phyloP scores from a whole-genome alignment of 2,888 invertebrate species.

The Lordiphosa fenestrarum region DNA sequence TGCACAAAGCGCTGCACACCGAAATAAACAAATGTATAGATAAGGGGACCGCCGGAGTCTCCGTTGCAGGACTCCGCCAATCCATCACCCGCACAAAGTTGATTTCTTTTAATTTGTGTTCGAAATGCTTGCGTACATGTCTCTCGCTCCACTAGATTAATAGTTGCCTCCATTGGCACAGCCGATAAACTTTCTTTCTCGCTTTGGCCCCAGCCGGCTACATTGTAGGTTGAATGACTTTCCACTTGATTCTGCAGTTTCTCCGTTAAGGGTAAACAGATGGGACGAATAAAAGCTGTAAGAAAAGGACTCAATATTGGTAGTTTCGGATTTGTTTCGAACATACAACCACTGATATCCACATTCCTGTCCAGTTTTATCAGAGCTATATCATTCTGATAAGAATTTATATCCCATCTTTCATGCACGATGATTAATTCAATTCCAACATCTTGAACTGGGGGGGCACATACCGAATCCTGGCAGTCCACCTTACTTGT shows the following conservation, averaged over 20 bases:
- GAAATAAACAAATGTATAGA: no score
- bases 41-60: slow-evolving; percentile 2
- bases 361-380: background rate
- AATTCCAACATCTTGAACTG: background rate
- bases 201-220: slow-evolving; percentile 2
- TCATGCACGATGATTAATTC: background rate
- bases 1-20: slow-evolving; percentile 1
- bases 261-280: slow-evolving; percentile 2
- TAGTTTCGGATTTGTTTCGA: no score
- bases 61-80: background rate
- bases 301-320: no score
- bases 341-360: background rate
- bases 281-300: background rate
- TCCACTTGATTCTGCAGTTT: background rate
- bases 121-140: no score
- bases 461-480: background rate
- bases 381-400: slow-evolving; percentile 6
- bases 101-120: background rate
- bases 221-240: accelerated
- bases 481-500: background rate
- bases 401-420: background rate
- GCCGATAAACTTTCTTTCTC: background rate
- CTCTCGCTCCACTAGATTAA: no score
- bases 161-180: background rate
- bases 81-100: background rate